Conservation (phyloP, 2,888 invertebrate genomes). For the Coleophora flavipennella region DNA sequence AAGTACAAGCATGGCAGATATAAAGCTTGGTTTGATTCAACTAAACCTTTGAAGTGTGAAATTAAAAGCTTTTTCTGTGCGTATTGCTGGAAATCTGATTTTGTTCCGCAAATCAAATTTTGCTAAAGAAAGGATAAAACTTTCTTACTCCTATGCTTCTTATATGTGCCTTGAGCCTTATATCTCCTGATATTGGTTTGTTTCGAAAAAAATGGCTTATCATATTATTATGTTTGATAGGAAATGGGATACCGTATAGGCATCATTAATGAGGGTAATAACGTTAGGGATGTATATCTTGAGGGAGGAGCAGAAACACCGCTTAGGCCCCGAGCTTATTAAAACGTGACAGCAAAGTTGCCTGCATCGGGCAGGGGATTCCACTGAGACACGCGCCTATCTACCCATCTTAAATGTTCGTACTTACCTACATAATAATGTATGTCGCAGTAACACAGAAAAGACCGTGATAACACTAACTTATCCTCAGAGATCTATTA, state of each 20-base stretch:
- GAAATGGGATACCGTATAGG: too few relatives aligned
- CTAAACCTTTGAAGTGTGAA: conserved; percentile 1
- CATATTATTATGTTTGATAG: too few relatives aligned
- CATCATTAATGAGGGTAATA: conserved; percentile 20
- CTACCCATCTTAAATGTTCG: conserved; percentile 15
- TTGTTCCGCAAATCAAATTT: too few relatives aligned
- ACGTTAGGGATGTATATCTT: conserved; percentile 31
- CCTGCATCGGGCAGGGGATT: conserved; percentile 29
- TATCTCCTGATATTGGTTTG: too few relatives aligned
- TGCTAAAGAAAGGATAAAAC: too few relatives aligned
- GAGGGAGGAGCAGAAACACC: conserved; percentile 29
- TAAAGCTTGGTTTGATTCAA: background rate
- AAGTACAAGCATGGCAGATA: background rate
- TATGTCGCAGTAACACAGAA: too few relatives aligned
- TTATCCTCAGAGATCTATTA: too few relatives aligned
- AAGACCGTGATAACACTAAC: too few relatives aligned
- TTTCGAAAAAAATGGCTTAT: too few relatives aligned
- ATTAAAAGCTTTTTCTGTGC: background rate
- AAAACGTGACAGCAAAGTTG: conserved; percentile 55
- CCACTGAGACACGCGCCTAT: conserved; percentile 33
- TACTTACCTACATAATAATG: too few relatives aligned
- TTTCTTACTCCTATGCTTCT: too few relatives aligned
- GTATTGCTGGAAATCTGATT: background rate
- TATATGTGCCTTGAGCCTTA: too few relatives aligned
- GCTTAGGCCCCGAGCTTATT: conserved; percentile 60